A percentile compares a stretch with the other conserved stretches of the same genome.
Conservation (phyloP, 2,113 vertebrate genomes). For the Takifugu bimaculatus region DNA sequence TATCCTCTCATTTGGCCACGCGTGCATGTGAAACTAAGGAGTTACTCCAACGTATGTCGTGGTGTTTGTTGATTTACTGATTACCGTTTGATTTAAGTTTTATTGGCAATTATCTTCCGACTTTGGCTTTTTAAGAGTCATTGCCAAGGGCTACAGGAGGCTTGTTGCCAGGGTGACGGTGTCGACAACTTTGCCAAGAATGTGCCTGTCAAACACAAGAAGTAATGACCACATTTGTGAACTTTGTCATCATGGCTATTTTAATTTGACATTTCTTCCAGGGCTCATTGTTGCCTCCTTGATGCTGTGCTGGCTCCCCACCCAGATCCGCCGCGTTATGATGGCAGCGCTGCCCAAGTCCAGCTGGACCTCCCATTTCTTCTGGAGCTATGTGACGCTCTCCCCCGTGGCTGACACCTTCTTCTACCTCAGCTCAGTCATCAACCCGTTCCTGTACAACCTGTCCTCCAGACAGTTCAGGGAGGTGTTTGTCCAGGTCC, state of each 20-base stretch:
- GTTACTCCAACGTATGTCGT: no score
- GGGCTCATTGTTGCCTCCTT: slow-evolving; percentile 85
- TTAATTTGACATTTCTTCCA: slow-evolving; percentile 33
- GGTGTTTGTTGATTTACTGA: no score
- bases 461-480: slow-evolving; percentile 91
- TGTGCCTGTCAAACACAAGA: no score
- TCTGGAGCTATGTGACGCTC: slow-evolving; percentile 78
- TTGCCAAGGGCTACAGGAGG: no score
- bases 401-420: slow-evolving; percentile 84
- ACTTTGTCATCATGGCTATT: no score
- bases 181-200: no score
- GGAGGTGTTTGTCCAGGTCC: slow-evolving; percentile 82
- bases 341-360: slow-evolving; percentile 82
- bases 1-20: not conserved
- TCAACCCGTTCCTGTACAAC: slow-evolving; percentile 94
- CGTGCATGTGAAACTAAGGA: no score
- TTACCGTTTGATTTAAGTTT: no score
- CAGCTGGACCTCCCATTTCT: slow-evolving; percentile 79
- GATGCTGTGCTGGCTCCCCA: slow-evolving; percentile 90
- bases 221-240: no score
- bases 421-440: slow-evolving; percentile 94
- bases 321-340: slow-evolving; percentile 89
- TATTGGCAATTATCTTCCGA: no score
- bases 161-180: no score
- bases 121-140: no score